Base-by-base conservation (phyloP, 2,797 vertebrate species). In the Oreortyx pictus region DNA sequence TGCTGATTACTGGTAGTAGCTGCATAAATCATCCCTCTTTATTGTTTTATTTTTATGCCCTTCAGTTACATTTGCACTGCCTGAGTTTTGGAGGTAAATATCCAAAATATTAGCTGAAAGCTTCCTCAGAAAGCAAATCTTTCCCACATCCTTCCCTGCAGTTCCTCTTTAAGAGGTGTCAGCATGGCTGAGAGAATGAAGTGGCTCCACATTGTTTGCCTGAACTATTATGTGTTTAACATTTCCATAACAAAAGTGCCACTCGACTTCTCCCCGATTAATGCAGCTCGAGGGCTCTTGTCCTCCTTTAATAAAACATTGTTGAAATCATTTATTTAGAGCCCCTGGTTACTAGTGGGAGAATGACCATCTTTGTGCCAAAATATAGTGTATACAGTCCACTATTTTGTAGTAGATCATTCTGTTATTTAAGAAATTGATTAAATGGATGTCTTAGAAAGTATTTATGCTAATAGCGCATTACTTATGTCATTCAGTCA, bases 231-330 rank as follows among this genome's bases (percentile, higher is more conserved):
- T 99, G 99, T 99, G 99, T 98, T 99, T 99, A 99, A 98, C 98
- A 99, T 99, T 99, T 99, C 98, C 99, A 99, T 99, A 97, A 99
- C 98, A 99, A 99, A 99, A 99, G 98, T 98, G 98, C 99, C 99
- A 99, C 99, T 99, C 99, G 99, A 99, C 99, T 99, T 99, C 99
- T 99, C 98, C 98, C 98, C 98, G 98, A 98, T 98, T 99, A 98
- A 99, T 98, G 98, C 98, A 98, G 97, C 97, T 98, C 89, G 97
- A 99, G 99, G 98, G 98, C 98, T 97, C 99, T 99, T 98, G 98
- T 98, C 98, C 97, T 97, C 97, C 97, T 98, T 97, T 98, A 99
- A 99, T 99, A 99, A 99, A 99, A 99, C 98, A 99, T 99, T 98
- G 98, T 99, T 98, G 98, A 98, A 98, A 99, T 99, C 98, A 98